Evolutionary conservation across 1,140 invertebrate species (phyloP), one percentile per base, ranked within the genome.

Genomic region (Phymorhynchus buccinoides): DNA sequence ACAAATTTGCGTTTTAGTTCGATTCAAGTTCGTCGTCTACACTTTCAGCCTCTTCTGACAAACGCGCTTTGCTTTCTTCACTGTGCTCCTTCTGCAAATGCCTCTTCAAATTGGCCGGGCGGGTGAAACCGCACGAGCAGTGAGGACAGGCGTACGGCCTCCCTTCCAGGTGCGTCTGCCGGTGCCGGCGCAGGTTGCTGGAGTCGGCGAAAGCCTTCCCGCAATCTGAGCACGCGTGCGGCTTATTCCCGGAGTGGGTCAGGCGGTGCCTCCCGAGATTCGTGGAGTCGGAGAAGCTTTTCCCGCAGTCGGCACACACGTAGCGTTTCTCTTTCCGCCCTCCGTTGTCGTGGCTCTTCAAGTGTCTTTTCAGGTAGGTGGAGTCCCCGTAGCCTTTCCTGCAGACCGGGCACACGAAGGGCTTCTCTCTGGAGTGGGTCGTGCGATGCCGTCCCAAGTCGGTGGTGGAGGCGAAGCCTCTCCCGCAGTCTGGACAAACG

Each of bases 381-480:
- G 79, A 56, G 30, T 86, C 84, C 6, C 56, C 71, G 75, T 89
- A 90, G 3, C 56, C 39, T 44, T 78, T 78, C 73, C 97, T 96
- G 93, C 97, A 98, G 92, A 97, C 96, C n/a, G 95, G 95, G 93
- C 97, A 99, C 88, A 96, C 96, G 48, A 52, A 83, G n/a, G 80
- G 84, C 48, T 39, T 56, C n/a, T 75, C 79, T 6, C 52, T 71
- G 30, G 39, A 77, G 44, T 85, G 84, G 16, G 52, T 82, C 0
- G 68, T 37, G 41, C 27, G 22, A 44, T 85, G 83, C 30, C 62
- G 32, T 32, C 78, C 81, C 3, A 86, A 52, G 16, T n/a, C 35
- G 7, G n/a, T 84, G 27, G 37, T 87, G 9, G 90, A 86, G 84
- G 90, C 91, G 88, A 94, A 93, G 7, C 91, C 88, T 85, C 93